Conservation (phyloP, 2,113 vertebrate genomes). For the Ascaphus truei region DNA sequence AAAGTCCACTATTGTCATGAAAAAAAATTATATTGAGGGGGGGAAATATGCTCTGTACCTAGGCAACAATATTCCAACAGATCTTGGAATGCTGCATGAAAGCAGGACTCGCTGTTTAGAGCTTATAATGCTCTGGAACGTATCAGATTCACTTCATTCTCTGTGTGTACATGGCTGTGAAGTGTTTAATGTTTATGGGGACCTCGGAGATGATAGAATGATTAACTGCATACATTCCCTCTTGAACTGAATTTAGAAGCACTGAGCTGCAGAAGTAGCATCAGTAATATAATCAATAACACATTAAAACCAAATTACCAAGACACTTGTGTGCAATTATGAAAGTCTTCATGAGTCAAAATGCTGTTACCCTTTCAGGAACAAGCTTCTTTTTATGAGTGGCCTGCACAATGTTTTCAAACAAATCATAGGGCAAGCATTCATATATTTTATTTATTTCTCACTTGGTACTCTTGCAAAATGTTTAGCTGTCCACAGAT, state of each 20-base stretch:
- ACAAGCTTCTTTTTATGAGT: too few species aligned
- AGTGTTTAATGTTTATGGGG: background rate
- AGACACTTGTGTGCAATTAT: too few species aligned
- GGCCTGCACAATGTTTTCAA: too few species aligned
- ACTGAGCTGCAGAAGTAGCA: background rate
- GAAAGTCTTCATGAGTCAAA: too few species aligned
- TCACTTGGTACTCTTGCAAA: too few species aligned
- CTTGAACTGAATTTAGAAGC: background rate
- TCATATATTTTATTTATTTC: too few species aligned
- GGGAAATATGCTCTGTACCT: background rate
- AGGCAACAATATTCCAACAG: constrained; percentile 8
- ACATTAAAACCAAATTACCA: too few species aligned
- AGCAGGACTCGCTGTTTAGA: background rate
- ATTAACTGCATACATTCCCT: background rate
- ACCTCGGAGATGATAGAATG: background rate
- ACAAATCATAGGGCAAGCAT: too few species aligned
- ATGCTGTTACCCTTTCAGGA: too few species aligned
- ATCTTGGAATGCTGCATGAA: background rate
- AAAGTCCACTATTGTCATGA: background rate
- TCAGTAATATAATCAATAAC: too few species aligned
- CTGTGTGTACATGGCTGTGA: background rate
- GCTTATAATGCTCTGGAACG: background rate
- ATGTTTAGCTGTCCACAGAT: background rate
- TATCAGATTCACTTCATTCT: constrained; percentile 12
- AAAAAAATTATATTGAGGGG: constrained; percentile 5